Evolutionary conservation across 2,797 vertebrate genomes (phyloP).

Genomic region (Lacerta viridis): DNA sequence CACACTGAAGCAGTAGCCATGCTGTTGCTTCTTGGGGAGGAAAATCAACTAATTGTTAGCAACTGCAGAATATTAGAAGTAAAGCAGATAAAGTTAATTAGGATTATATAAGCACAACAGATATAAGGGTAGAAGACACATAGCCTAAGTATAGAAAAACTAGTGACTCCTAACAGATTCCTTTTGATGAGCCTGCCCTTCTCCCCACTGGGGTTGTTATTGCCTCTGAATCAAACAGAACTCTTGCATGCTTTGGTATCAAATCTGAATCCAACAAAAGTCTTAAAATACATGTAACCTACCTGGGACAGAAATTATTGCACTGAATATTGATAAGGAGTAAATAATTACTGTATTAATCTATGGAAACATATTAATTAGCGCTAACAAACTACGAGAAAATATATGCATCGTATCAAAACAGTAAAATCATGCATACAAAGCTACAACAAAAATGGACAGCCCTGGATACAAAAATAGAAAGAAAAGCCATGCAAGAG

Average conservation of each 20-base stretch:
- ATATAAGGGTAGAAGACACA: neutral
- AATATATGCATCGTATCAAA: neutral
- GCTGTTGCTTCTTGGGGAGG: neutral
- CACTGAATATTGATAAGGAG: neutral
- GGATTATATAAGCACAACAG: neutral
- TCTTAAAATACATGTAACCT: neutral
- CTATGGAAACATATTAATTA: neutral
- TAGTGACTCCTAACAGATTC: neutral
- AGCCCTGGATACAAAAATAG: neutral
- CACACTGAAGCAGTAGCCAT: neutral
- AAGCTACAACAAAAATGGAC: neutral
- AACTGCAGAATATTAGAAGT: neutral
- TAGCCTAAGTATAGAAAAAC: neutral
- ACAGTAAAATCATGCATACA: neutral
- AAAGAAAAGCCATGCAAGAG: neutral
- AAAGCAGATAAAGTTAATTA: neutral
- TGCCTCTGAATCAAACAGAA: too few species aligned
- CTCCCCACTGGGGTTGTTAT: too few species aligned
- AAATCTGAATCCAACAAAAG: neutral
- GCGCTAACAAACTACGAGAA: neutral
- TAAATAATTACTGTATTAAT: slow-evolving; percentile 1
- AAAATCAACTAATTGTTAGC: slow-evolving; percentile 1
- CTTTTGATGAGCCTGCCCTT: neutral
- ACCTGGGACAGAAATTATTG: neutral
- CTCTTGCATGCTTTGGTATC: neutral